A percentile compares a stretch with the other conserved stretches of the same genome.
Conservation (phyloP, 37 sponge, comb jelly and placozoan genomes). For the Spongilla lacustris region DNA sequence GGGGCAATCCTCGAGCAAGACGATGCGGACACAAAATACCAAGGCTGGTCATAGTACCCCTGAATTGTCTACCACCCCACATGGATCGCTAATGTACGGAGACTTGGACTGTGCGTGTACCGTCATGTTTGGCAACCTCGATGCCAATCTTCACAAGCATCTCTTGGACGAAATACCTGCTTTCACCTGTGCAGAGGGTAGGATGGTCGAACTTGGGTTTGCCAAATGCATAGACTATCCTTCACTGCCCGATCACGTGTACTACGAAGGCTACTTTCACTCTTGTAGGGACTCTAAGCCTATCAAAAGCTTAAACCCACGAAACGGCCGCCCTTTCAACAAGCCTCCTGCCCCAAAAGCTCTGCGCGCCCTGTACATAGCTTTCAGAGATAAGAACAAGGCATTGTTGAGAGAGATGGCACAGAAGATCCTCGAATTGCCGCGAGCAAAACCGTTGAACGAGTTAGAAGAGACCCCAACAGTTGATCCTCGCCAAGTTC, state of each 20-base stretch:
- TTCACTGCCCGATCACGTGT: background rate
- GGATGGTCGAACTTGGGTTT: background rate
- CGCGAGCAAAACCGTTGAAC: background rate
- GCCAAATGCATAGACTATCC: background rate
- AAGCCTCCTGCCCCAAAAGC: background rate
- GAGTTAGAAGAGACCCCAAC: background rate
- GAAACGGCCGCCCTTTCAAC: background rate
- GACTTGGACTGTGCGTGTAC: background rate
- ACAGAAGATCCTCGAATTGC: background rate
- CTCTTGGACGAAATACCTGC: background rate
- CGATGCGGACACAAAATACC: background rate
- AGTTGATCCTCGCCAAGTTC: background rate
- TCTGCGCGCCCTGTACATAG: background rate
- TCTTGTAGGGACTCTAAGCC: background rate
- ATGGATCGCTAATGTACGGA: background rate
- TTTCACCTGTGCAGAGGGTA: background rate
- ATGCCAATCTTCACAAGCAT: background rate
- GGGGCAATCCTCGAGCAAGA: slow-evolving; percentile 1
- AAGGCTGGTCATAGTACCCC: background rate
- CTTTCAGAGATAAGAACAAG: background rate
- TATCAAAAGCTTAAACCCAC: background rate
- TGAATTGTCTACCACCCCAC: background rate
- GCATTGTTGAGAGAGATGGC: background rate
- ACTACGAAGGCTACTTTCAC: slow-evolving; percentile 1
- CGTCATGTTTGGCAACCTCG: background rate